A percentile compares a stretch with the other conserved stretches of the same genome.
These are phyloP conservation scores for Drosophila kohkoa DNA, from an alignment of 1,140 invertebrate species.

Conservation along the genomic window DNA sequence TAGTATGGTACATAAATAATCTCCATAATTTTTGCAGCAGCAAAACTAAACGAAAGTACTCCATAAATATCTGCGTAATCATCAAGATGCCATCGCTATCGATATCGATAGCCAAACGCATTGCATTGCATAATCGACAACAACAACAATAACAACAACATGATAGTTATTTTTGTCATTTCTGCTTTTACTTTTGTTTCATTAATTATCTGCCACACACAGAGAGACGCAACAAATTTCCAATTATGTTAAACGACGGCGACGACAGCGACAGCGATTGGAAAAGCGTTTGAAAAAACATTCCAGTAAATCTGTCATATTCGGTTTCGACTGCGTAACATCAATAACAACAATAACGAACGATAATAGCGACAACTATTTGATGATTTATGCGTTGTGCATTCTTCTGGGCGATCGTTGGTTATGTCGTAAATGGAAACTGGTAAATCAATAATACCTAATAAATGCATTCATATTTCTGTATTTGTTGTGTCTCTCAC, in stretches of 20 bases:
- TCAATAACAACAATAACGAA: constrained; percentile 1
- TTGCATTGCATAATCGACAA: constrained; percentile 36
- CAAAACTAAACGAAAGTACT: neutral
- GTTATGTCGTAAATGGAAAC: neutral
- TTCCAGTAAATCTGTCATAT: constrained; percentile 6
- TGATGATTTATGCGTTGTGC: neutral
- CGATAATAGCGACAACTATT: constrained; percentile 1
- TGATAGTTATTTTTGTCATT: constrained; percentile 23
- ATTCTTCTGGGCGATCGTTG: constrained; percentile 1
- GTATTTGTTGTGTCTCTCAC: constrained; percentile 23
- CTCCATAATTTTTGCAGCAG: constrained; percentile 32
- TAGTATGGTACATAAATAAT: neutral
- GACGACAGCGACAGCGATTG: constrained; percentile 27
- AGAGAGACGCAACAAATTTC: constrained; percentile 40
- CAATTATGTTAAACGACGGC: constrained; percentile 53
- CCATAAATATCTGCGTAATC: neutral
- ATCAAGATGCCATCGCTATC: too few relatives aligned
- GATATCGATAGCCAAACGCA: neutral
- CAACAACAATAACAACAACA: neutral
- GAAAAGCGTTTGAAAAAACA: constrained; percentile 51
- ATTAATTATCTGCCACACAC: constrained; percentile 55
- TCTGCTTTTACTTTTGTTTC: constrained; percentile 72
- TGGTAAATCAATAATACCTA: neutral
- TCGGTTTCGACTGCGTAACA: constrained; percentile 1
- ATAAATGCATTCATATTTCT: neutral